Conservation (phyloP, 2,888 invertebrate species). For the Conomelus anceps region DNA sequence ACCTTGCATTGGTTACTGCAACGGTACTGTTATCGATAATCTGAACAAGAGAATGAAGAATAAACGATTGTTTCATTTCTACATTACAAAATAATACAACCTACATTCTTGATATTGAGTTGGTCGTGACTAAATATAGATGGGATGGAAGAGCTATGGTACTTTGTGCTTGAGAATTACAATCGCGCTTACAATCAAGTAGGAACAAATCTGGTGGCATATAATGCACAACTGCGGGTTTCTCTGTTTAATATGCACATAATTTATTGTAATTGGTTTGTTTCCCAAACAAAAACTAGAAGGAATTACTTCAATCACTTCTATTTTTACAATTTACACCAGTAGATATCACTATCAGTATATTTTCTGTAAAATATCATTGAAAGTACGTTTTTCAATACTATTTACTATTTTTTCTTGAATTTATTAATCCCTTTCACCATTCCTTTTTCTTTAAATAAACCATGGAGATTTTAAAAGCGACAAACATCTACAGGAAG, state of each 20-base stretch:
- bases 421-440: too few species aligned
- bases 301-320: too few species aligned
- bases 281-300: not conserved
- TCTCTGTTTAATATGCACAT: not conserved
- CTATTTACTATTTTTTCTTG: too few species aligned
- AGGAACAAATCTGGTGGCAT: not conserved
- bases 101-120: not conserved
- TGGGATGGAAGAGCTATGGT: not conserved
- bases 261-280: not conserved
- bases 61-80: not conserved
- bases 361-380: too few species aligned
- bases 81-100: not conserved
- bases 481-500: too few species aligned
- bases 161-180: not conserved
- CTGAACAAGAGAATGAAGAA: not conserved
- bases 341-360: too few species aligned
- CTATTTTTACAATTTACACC: too few species aligned
- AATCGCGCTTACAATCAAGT: not conserved
- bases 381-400: too few species aligned
- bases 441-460: too few species aligned
- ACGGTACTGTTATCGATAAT: not conserved
- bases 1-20: not conserved
- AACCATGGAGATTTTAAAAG: too few species aligned
- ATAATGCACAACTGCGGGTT: not conserved
- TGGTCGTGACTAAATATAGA: not conserved